Conservation (phyloP, 2,797 vertebrate genomes). For the Hydrocynus forskahlii region DNA sequence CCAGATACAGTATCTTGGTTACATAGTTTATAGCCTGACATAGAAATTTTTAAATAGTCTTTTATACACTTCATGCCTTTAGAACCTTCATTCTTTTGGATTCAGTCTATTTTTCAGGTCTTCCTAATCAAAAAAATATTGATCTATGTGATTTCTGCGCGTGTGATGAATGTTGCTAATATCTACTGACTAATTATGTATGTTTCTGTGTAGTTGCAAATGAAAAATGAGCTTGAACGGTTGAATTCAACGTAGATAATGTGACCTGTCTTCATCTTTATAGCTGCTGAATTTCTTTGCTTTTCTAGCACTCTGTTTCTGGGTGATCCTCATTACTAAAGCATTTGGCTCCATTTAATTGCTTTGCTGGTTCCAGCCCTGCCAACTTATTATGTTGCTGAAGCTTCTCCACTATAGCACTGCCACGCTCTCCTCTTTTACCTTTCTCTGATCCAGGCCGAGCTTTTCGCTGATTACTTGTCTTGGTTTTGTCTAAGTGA, state of each 20-base stretch:
- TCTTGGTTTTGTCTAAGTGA: neutral
- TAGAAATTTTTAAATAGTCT: neutral
- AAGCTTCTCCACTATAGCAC: neutral
- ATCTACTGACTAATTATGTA: neutral
- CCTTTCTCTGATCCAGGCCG: neutral
- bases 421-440: neutral
- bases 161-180: neutral
- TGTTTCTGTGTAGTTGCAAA: neutral
- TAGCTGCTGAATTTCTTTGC: neutral
- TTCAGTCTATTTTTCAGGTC: neutral
- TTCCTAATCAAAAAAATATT: neutral
- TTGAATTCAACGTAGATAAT: neutral
- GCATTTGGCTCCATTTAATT: neutral
- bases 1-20: neutral
- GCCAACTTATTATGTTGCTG: neutral
- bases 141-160: neutral
- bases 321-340: neutral
- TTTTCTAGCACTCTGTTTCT: neutral
- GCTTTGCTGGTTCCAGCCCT: neutral
- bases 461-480: neutral
- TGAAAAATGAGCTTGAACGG: neutral
- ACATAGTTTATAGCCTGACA: neutral
- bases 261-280: neutral
- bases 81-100: neutral
- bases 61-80: neutral